Percentiles rank a stretch among this genome's conserved stretches.
These are phyloP conservation scores for Clarias fuscus DNA, from an alignment of 2,797 vertebrate species.

Conservation along the genomic window DNA sequence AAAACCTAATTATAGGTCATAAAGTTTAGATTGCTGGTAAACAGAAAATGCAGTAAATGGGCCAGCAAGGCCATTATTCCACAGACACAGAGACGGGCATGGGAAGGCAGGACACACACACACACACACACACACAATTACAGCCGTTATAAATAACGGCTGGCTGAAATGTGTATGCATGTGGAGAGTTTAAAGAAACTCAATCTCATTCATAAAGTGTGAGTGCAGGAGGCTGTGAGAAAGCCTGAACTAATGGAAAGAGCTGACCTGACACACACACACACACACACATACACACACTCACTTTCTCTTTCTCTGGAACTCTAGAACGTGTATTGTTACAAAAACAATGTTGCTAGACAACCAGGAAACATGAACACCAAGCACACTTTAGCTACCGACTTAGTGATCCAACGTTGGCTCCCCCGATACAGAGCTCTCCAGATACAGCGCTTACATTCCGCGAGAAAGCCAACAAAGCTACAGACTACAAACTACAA, in stretches of 20 bases:
- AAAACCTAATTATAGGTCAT: conserved; percentile 32
- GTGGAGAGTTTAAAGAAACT: conserved; percentile 30
- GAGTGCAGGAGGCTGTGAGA: conserved; percentile 23
- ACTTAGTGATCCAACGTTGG: neutral
- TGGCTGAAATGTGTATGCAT: conserved; percentile 23
- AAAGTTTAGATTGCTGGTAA: conserved; percentile 27
- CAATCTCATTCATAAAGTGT: conserved; percentile 13
- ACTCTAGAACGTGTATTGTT: neutral
- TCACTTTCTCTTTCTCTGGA: conserved; percentile 21
- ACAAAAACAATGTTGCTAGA: neutral
- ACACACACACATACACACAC: neutral
- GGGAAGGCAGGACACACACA: neutral
- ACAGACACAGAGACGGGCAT: conserved; percentile 19
- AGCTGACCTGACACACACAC: neutral
- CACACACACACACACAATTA: conserved; percentile 11
- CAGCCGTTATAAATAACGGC: conserved; percentile 27
- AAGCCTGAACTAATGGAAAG: conserved; percentile 1
- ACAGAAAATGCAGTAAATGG: conserved; percentile 16
- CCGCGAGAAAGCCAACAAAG: neutral
- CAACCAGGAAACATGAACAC: neutral
- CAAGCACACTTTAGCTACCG: neutral
- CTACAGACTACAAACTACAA: neutral
- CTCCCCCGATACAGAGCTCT: no score
- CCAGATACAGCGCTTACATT: no score
- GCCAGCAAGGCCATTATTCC: conserved; percentile 26